Conservation (phyloP, 2,888 invertebrate genomes). For the Embidobia sp. region DNA sequence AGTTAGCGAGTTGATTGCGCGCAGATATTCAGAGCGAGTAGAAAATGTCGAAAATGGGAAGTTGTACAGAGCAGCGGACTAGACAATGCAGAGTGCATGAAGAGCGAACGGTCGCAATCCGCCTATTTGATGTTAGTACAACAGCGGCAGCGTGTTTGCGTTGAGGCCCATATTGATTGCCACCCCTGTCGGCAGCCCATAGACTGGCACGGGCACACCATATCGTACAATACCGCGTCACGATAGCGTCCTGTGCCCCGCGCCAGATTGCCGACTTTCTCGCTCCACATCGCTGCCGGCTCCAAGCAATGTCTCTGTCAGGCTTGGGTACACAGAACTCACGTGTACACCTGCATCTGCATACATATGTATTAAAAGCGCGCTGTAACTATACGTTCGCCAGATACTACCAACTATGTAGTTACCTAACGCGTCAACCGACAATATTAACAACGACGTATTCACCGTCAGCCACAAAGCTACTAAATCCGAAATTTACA, state of each 20-base stretch:
- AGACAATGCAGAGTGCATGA: conserved; percentile 74
- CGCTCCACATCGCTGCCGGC: conserved; percentile 33
- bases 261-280: conserved; percentile 51
- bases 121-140: conserved; percentile 82
- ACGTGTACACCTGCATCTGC: conserved; percentile 61
- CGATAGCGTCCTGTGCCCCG: conserved; percentile 59
- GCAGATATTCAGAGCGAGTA: conserved; percentile 62
- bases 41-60: conserved; percentile 71
- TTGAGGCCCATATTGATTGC: conserved; percentile 82
- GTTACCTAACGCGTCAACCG: conserved; percentile 74
- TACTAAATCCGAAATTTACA: conserved; percentile 74
- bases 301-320: conserved; percentile 45
- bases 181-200: conserved; percentile 79
- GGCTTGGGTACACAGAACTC: conserved; percentile 51
- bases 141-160: conserved; percentile 81
- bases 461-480: conserved; percentile 78
- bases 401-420: conserved; percentile 74
- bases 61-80: conserved; percentile 76
- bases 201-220: conserved; percentile 73
- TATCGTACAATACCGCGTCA: conserved; percentile 72
- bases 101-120: conserved; percentile 79
- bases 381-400: conserved; percentile 62
- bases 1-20: conserved; percentile 23
- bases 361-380: conserved; percentile 63
- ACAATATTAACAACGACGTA: conserved; percentile 79